Base-by-base conservation (phyloP, 2,113 vertebrate species). In the Sapayoa aenigma region DNA sequence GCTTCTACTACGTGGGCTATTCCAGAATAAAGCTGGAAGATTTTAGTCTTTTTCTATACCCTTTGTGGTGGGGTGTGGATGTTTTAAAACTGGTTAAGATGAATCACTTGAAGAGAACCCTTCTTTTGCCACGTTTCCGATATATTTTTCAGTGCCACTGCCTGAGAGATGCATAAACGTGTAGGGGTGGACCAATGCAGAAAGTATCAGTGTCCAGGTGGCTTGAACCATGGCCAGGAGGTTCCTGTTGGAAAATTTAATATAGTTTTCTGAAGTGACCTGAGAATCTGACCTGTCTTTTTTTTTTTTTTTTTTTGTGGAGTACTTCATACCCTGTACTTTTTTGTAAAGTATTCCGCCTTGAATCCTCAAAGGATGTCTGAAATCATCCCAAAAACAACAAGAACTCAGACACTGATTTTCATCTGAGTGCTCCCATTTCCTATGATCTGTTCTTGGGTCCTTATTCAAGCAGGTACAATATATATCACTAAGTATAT, bases 401-500 rank as follows among this genome's bases (percentile, higher is more conserved):
- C 33, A 25, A n/a, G 37, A 87, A 27, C 33, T 91, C 53, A 41
- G n/a, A 21, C 14, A 35, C 3, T n/a, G 35, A 47, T 35, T 56
- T 85, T 59, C 3, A 9, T 59, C 41, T 62, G 16, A 33, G 14
- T 78, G 33, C 12, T 78, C 6, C 49, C 49, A 3, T 90, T 31
- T 66, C 11, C 33, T 44, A 3, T 68, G 31, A 37, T 50, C 20
- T 33, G 12, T 62, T 39, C 19, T 50, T 73, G 42, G 66, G 21
- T 83, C 46, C 58, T 62, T 65, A 41, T 55, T 19, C 56, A 46
- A 24, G n/a, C 46, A 68, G 56, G 44, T 33, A n/a, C 46, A 35
- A 41, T 18, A n/a, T 25, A 9, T 27, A 22, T 63, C 11, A 5
- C 37, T 47, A 23, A 0, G 0, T 41, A 4, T 11, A 12, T 23